A percentile compares a stretch with the other conserved stretches of the same genome.
Conservation (phyloP, 2,113 vertebrate species). For the Phodopus roborovskii region DNA sequence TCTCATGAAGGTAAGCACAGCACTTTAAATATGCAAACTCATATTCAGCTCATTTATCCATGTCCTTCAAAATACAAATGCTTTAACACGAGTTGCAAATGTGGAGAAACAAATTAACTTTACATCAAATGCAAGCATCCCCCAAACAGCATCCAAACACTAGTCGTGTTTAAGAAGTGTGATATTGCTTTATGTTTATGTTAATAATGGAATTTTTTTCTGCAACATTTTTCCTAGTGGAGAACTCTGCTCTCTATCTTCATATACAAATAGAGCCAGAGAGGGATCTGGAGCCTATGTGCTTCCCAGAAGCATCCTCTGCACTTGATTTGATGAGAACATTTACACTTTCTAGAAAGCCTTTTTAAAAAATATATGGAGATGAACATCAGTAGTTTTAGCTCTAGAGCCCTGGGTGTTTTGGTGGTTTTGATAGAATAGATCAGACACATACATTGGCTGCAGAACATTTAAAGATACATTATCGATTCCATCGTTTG, state of each 20-base stretch:
- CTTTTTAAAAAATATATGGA: slow-evolving; percentile 53
- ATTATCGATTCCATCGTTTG: slow-evolving; percentile 75
- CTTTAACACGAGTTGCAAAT: slow-evolving; percentile 56
- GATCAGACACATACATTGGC: slow-evolving; percentile 71
- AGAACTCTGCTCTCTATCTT: slow-evolving; percentile 63
- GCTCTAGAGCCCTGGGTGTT: slow-evolving; percentile 40
- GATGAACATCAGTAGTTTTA: slow-evolving; percentile 31
- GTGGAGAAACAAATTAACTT: slow-evolving; percentile 56
- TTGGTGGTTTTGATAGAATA: slow-evolving; percentile 63
- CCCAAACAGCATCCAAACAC: slow-evolving; percentile 63
- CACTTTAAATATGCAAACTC: slow-evolving; percentile 63
- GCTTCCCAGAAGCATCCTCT: slow-evolving; percentile 47
- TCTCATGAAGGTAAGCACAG: slow-evolving; percentile 39
- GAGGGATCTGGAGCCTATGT: slow-evolving; percentile 8
- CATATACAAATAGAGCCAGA: slow-evolving; percentile 53
- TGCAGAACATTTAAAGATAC: slow-evolving; percentile 65
- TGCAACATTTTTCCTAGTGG: slow-evolving; percentile 51
- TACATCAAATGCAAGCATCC: slow-evolving; percentile 64
- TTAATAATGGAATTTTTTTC: slow-evolving; percentile 70
- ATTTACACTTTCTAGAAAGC: slow-evolving; percentile 34
- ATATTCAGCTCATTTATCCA: slow-evolving; percentile 50
- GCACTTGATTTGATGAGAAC: slow-evolving; percentile 63
- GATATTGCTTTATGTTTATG: slow-evolving; percentile 63
- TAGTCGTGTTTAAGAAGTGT: slow-evolving; percentile 67
- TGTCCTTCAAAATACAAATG: slow-evolving; percentile 62